Base-by-base conservation (phyloP, 2,888 invertebrate genomes). In the Tenthredo livida region DNA sequence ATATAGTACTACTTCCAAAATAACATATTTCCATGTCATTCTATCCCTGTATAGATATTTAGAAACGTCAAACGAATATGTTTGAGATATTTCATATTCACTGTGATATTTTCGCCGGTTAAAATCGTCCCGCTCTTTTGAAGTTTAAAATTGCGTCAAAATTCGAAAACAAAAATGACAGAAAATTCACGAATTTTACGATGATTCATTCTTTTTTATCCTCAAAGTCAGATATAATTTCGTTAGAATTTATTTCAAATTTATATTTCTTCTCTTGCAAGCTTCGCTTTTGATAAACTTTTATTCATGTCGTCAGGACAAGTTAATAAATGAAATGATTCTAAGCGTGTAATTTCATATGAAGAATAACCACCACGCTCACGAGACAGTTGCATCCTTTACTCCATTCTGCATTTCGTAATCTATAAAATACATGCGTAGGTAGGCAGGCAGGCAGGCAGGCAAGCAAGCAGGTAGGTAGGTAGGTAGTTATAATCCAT, bases 11-110 rank as follows among this genome's bases (percentile, higher is more conserved):
- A 50, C 54, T 54, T 78, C 25, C 21, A 17, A 21, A 47, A 78
- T 33, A 33, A n/a, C 17, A 5, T 54, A 54, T 78, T 54, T 37
- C 33, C 50, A 58, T 78, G 33, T 78, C 29, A 78, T 78, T 77
- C 37, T 70, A 70, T 33, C 37, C 43, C 10, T 43, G 25, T 40
- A 21, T 37, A n/a, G n/a, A 73, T 43, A 77, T 77, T 33, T 37
- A 17, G 29, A 37, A 77, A 54, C 33, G 77, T 54, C 77, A 77
- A 77, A 77, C 75, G 47, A 77, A 77, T 77, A 54, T 54, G 54
- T 54, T n/a, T n/a, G 54, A 54, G 54, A n/a, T 54, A 54, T 54
- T 54, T 54, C 7, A 54, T n/a, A n/a, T 54, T n/a, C n/a, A 6
- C 54, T n/a, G n/a, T 54, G 54, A 54, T 54, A 54, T 54, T 54